Base-by-base conservation (phyloP, 1,140 invertebrate genomes). In the Rhyacophila brunnea region DNA sequence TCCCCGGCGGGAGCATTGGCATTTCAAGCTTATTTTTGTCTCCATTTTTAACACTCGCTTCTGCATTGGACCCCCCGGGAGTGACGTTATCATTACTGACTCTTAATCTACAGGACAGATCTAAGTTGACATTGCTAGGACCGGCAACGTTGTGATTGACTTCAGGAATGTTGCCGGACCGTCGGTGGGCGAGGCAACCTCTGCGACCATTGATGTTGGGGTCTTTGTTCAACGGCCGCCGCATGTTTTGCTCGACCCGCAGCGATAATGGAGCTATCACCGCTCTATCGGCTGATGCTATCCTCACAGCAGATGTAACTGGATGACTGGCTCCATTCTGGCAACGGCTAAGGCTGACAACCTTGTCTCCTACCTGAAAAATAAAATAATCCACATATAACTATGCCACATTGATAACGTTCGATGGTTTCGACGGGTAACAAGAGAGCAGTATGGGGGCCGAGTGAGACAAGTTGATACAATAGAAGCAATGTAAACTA, bases 131-230 rank as follows among this genome's bases (percentile, higher is more conserved):
- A 36, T 42, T 45, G 17, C 60, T 62, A n/a, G 61, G 62, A 49
- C 57, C 56, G 14, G 59, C 38, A 45, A 46, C 40, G 23, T 45
- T 71, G 55, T 73, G 70, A 67, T 70, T 28, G 44, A 44, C 67
- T 28, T 54, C 66, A 44, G 59, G 66, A 42, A 52, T 49, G 44
- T 58, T 49, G 51, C 19, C 43, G 38, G 32, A 15, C 15, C 56
- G 18, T n/a, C 60, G 40, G 44, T 75, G 71, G 17, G 79, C 77
- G 14, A 88, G 77, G 2, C 77, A 75, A 20, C 87, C 87, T 68
- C 84, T 78, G 45, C 81, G 80, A 10, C 87, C 87, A 75, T 90
- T 89, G 3, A 89, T 85, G 71, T 90, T 89, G 62, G 85, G 84
- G 71, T 89, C 87, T 70, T 77, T 77, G 68, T 88, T 84, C 36